A percentile compares a stretch with the other conserved stretches of the same genome.
These are phyloP conservation scores for Diaprepes abbreviatus DNA, from an alignment of 2,888 invertebrate species.

Conservation along the genomic window DNA sequence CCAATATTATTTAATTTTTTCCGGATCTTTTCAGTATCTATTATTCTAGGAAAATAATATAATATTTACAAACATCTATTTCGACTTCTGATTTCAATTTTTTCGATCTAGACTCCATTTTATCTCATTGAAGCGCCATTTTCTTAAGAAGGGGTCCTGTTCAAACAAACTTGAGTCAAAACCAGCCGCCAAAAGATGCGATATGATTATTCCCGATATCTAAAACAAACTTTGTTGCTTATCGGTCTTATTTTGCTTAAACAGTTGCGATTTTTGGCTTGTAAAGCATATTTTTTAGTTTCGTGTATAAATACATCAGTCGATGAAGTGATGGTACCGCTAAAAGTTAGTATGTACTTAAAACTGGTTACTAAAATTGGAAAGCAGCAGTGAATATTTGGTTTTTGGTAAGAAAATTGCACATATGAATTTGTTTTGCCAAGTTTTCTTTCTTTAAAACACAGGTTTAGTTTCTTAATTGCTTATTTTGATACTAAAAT, in stretches of 20 bases:
- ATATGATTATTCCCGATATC: slow-evolving; percentile 32
- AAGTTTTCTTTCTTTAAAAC: too few species aligned
- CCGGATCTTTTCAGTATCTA: too few species aligned
- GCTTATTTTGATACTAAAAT: too few species aligned
- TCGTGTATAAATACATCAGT: background rate
- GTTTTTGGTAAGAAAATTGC: too few species aligned
- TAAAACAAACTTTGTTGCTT: slow-evolving; percentile 32
- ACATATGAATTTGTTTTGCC: too few species aligned
- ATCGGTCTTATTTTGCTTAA: slow-evolving; percentile 38
- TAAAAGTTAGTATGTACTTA: background rate
- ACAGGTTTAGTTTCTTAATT: too few species aligned
- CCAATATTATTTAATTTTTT: too few species aligned
- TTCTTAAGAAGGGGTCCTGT: slow-evolving; percentile 11
- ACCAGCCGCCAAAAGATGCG: slow-evolving; percentile 19
- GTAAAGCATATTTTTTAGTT: background rate
- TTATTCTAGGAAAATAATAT: too few species aligned
- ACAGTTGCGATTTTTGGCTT: slow-evolving; percentile 29
- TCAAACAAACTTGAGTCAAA: background rate
- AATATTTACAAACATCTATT: too few species aligned
- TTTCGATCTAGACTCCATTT: slow-evolving; percentile 21
- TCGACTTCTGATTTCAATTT: background rate
- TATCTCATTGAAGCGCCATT: slow-evolving; percentile 30
- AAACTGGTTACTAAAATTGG: background rate
- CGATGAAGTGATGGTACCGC: slow-evolving; percentile 7
- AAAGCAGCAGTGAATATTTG: too few species aligned